Conservation (phyloP, 1,140 invertebrate species). For the Drosophila tropicalis region DNA sequence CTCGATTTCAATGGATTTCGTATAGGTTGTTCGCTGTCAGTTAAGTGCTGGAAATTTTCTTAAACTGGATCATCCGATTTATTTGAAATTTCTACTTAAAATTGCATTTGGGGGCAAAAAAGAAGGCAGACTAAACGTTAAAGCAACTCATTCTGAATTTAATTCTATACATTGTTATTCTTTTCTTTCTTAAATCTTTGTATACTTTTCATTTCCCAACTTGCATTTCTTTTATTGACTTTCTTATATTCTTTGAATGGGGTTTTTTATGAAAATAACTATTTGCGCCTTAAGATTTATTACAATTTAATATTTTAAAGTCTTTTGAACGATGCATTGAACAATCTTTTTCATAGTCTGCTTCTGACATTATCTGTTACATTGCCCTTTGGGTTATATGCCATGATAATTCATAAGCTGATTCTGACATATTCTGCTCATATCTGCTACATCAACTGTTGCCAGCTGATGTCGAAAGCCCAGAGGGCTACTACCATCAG, state of each 20-base stretch:
- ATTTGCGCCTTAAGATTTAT: no score
- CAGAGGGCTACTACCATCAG: neutral
- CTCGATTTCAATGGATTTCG: neutral
- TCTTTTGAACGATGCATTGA: neutral
- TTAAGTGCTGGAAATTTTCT: neutral
- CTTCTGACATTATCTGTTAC: slow-evolving; percentile 3
- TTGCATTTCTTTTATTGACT: no score
- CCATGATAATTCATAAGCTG: slow-evolving; percentile 22
- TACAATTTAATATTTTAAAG: neutral
- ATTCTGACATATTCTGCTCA: slow-evolving; percentile 10
- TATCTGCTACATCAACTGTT: slow-evolving; percentile 20
- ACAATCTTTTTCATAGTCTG: neutral
- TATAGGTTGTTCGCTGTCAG: slow-evolving; percentile 3
- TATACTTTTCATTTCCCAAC: no score
- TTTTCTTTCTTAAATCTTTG: no score
- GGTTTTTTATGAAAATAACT: no score
- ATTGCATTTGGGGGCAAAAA: no score
- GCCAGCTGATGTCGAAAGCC: slow-evolving; percentile 37
- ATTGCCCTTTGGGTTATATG: slow-evolving; percentile 12
- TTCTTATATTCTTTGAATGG: no score
- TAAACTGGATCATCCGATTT: slow-evolving; percentile 3
- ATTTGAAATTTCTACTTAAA: no score
- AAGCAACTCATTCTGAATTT: no score
- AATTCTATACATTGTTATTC: no score
- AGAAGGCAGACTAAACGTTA: no score